Evolutionary conservation across 2,113 vertebrate genomes (phyloP).

Genomic region (Peucedramus taeniatus): DNA sequence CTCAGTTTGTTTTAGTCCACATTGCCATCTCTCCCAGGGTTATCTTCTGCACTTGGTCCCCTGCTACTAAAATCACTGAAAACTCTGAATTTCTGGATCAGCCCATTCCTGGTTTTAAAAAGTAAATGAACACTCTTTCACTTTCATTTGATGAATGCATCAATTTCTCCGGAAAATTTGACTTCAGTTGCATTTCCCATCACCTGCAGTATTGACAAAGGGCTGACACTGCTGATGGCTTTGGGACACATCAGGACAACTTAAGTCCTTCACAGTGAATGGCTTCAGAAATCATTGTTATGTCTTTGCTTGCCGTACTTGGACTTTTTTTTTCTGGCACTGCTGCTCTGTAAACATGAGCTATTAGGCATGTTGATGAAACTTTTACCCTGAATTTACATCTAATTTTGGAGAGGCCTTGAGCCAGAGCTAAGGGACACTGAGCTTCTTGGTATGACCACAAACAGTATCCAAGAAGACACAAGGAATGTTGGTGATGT

Average conservation of each 20-base stretch:
- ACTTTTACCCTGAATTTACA: not conserved
- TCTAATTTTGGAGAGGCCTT: not conserved
- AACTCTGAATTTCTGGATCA: not conserved
- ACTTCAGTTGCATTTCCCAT: not conserved
- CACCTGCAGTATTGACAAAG: not conserved
- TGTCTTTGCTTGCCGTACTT: not conserved
- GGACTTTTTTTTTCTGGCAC: not conserved
- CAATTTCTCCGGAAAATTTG: not conserved
- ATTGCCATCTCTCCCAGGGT: not conserved
- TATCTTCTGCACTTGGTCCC: not conserved
- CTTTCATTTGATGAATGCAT: not conserved
- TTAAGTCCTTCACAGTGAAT: not conserved
- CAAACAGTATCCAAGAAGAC: not conserved
- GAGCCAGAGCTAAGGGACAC: not conserved
- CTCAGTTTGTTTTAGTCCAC: not conserved
- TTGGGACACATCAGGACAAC: not conserved
- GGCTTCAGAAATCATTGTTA: not conserved
- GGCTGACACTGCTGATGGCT: not conserved
- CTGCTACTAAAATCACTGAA: not conserved
- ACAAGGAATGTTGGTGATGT: not conserved
- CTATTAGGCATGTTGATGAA: not conserved
- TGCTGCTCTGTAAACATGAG: not conserved
- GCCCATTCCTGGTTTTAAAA: not conserved
- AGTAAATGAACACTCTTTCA: not conserved
- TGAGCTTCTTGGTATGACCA: not conserved